Evolutionary conservation across 2,888 invertebrate species (phyloP).

Genomic region (Thysanoteuthis rhombus): DNA sequence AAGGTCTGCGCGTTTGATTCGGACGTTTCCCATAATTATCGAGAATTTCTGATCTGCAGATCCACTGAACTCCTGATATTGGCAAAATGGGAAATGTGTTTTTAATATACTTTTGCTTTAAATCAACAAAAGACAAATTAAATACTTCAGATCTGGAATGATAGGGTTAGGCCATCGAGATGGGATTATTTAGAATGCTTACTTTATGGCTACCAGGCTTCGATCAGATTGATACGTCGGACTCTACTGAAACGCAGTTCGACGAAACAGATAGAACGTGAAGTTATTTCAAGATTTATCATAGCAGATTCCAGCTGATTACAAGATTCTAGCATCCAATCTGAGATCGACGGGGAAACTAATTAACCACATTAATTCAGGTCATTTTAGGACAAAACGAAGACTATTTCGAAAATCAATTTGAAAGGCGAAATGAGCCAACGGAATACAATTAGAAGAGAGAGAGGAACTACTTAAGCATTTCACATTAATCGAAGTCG

Average conservation of each 20-base stretch:
- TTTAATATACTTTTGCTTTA: too few relatives aligned
- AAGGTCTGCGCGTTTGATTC: too few relatives aligned
- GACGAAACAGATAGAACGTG: not conserved
- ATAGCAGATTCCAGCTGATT: not conserved
- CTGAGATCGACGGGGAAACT: not conserved
- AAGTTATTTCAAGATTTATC: not conserved
- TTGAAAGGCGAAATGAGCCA: not conserved
- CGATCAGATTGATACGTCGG: too few relatives aligned
- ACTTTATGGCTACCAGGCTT: too few relatives aligned
- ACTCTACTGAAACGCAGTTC: not conserved
- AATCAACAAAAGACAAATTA: too few relatives aligned
- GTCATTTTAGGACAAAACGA: not conserved
- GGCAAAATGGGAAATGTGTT: too few relatives aligned
- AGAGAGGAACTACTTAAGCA: not conserved
- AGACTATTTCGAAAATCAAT: not conserved
- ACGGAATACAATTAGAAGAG: not conserved
- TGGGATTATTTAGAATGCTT: too few relatives aligned
- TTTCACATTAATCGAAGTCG: not conserved
- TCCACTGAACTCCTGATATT: too few relatives aligned
- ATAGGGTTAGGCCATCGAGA: too few relatives aligned
- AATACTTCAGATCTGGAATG: too few relatives aligned
- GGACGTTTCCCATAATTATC: too few relatives aligned
- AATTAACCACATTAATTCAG: not conserved
- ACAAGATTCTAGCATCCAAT: not conserved
- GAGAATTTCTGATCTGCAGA: too few relatives aligned